Evolutionary conservation across 2,113 vertebrate species (phyloP).

Genomic region (Panthera leo): DNA sequence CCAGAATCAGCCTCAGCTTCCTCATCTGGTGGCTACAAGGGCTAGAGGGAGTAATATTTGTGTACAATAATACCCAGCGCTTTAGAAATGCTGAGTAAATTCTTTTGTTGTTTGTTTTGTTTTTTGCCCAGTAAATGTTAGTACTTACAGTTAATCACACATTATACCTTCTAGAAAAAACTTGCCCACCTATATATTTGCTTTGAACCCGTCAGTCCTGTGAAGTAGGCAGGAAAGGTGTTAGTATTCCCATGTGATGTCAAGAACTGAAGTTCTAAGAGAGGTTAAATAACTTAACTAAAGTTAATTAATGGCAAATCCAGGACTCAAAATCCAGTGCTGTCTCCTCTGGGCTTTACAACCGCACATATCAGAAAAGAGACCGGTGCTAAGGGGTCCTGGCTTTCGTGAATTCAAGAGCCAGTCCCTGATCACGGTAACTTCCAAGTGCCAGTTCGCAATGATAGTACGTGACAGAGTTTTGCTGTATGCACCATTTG

Average conservation of each 20-base stretch:
- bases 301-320: neutral
- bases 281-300: neutral
- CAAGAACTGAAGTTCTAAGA: neutral
- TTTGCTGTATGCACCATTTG: neutral
- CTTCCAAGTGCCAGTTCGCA: neutral
- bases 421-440: neutral
- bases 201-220: neutral
- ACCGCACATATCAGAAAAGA: neutral
- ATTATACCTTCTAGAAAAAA: neutral
- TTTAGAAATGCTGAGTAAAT: neutral
- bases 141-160: neutral
- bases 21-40: neutral
- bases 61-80: neutral
- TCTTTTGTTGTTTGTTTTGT: neutral
- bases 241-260: neutral
- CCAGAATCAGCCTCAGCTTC: neutral
- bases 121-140: neutral
- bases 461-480: accelerated
- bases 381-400: neutral
- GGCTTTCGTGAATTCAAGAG: neutral
- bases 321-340: neutral
- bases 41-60: neutral
- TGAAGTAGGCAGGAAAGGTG: neutral
- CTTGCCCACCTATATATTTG: neutral
- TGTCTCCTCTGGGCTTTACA: neutral